A percentile compares a stretch with the other conserved stretches of the same genome.
phyloP scores from a whole-genome alignment of 2,797 vertebrate genomes.

The Periophthalmus magnuspinnatus region DNA sequence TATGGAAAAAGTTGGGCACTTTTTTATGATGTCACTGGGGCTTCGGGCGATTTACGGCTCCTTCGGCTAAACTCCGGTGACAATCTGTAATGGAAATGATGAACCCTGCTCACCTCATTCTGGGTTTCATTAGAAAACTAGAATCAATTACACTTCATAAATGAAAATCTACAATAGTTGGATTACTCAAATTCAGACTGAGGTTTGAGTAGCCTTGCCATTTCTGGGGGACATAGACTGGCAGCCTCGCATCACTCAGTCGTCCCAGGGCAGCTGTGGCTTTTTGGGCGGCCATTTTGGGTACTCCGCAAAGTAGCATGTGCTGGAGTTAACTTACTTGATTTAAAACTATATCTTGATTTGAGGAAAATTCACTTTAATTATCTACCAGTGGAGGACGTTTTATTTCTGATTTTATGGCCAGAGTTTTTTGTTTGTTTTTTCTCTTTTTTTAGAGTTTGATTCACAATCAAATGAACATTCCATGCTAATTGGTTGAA shows the following conservation, averaged over 20 bases:
- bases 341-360: too few species aligned
- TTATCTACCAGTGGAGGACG: too few species aligned
- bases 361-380: too few species aligned
- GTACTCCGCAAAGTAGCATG: too few species aligned
- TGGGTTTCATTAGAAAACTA: not conserved
- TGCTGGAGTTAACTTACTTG: too few species aligned
- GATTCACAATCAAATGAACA: too few species aligned
- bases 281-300: not conserved
- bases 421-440: too few species aligned
- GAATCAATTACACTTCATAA: not conserved
- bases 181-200: not conserved
- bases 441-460: too few species aligned
- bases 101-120: not conserved
- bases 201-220: not conserved
- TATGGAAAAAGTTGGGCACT: constrained; percentile 5
- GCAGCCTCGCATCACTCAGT: too few species aligned
- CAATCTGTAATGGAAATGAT: not conserved
- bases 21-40: constrained; percentile 8
- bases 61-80: not conserved
- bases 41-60: not conserved
- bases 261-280: not conserved
- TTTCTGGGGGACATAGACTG: too few species aligned
- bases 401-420: too few species aligned
- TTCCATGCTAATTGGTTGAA: too few species aligned
- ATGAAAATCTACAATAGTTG: not conserved